Base-by-base conservation (phyloP, 1,140 invertebrate genomes). In the Heliconius hewitsoni region DNA sequence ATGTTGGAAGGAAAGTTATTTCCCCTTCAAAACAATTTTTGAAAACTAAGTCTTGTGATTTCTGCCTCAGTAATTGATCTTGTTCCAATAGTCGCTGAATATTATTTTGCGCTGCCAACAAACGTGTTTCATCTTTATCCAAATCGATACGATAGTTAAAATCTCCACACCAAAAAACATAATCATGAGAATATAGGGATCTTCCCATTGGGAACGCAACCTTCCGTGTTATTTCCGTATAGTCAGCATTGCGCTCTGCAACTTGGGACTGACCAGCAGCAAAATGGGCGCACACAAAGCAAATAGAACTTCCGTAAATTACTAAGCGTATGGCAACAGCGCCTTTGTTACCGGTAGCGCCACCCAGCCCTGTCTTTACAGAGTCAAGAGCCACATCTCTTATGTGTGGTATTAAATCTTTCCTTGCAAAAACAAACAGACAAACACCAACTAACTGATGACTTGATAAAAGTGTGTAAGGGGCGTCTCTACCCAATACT, bases 91-190 rank as follows among this genome's bases (percentile, higher is more conserved):
- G 96, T 71, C 96, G 95, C 78, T 96, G 94, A 81, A 98, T 96
- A 89, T 99, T 97, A 79, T 97, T 96, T 78, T 96, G 96, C 73
- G 96, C 96, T 2, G 99, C 96, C 79, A 98, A 95, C 77, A 98
- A 96, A 90, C 99, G 98, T 80, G 99, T 97, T 90, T 99, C 98
- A 18, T 99, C 98, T 90, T 98, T 98, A 76, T 98, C 97, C 96
- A 99, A 96, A 91, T 99, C 99, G 80, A 99, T 97, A 77, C 99
- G 96, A 90, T 99, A 99, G 93, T 99, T 99, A 93, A 99, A 99
- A 95, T 99, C 99, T 0, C 99, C 99, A 93, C 98, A 99, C 99
- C 99, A 99, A 93, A 99, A 99, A 0, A 99, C 97, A 94, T 99
- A 99, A 95, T 99, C 99, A 91, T 99, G 99, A 18, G 98, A 98